Conservation (phyloP, 2,113 vertebrate genomes). For the Menidia beryllina region DNA sequence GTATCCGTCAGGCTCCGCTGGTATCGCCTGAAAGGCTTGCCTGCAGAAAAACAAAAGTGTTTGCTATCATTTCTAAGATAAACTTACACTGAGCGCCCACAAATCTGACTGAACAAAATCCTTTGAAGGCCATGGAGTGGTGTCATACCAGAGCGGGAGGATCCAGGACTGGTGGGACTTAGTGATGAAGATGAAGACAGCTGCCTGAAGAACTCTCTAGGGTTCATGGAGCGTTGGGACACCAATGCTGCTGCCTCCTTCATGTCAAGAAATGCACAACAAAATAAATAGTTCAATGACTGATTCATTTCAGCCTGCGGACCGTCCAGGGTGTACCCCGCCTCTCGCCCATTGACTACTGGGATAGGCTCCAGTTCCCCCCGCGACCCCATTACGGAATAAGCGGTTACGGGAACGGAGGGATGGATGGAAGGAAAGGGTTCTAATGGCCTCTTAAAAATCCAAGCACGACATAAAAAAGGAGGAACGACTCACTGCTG, state of each 20-base stretch:
- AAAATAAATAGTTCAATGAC: neutral
- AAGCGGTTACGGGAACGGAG: too few species aligned
- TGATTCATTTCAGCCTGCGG: neutral
- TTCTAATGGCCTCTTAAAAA: neutral
- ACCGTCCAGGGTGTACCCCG: too few species aligned
- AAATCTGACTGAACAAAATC: neutral
- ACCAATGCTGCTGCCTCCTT: slow-evolving; percentile 86
- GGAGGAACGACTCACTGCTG: slow-evolving; percentile 80
- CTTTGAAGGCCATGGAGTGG: neutral
- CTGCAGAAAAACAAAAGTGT: slow-evolving; percentile 59
- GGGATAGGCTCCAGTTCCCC: too few species aligned
- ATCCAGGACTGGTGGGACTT: slow-evolving; percentile 76
- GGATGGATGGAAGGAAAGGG: too few species aligned
- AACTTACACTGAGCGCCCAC: neutral
- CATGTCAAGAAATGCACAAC: slow-evolving; percentile 10
- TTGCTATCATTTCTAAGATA: slow-evolving; percentile 16
- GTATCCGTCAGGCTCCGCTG: slow-evolving; percentile 89
- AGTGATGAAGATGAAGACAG: slow-evolving; percentile 82
- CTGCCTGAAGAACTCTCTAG: slow-evolving; percentile 86
- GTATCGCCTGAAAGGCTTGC: slow-evolving; percentile 83
- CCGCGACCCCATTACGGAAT: too few species aligned
- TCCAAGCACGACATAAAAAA: neutral
- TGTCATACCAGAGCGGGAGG: slow-evolving; percentile 67
- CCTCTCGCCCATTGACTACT: too few species aligned
- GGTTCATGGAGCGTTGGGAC: slow-evolving; percentile 84